phyloP scores from a whole-genome alignment of 2,888 invertebrate species.

The Selenia dentaria region DNA sequence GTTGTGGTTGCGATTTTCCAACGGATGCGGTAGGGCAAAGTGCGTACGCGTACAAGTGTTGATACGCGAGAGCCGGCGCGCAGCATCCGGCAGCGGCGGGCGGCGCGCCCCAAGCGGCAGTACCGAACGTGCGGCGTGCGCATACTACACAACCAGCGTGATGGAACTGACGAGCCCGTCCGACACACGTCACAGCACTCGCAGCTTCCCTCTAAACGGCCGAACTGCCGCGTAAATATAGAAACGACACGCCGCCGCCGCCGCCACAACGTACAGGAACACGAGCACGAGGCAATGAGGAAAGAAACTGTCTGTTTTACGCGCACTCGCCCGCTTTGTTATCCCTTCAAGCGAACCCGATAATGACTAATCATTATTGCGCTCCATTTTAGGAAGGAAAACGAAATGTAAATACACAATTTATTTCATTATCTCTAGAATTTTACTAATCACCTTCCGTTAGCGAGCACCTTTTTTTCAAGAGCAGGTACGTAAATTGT shows the following conservation, averaged over 20 bases:
- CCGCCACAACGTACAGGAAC: slow-evolving; percentile 36
- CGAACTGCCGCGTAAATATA: slow-evolving; percentile 78
- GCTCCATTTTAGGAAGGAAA: slow-evolving; percentile 10
- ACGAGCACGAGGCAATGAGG: slow-evolving; percentile 71
- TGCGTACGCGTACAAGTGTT: slow-evolving; percentile 31
- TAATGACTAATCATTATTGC: slow-evolving; percentile 22
- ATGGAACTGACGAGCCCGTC: slow-evolving; percentile 40
- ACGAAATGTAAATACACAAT: slow-evolving; percentile 11
- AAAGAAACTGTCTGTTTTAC: slow-evolving; percentile 54
- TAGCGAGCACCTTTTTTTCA: slow-evolving; percentile 1
- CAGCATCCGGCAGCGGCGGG: slow-evolving; percentile 3
- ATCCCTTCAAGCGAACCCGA: slow-evolving; percentile 22
- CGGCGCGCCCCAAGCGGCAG: slow-evolving; percentile 57
- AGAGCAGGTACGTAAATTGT: neutral
- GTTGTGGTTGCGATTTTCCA: slow-evolving; percentile 45
- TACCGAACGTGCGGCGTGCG: slow-evolving; percentile 44
- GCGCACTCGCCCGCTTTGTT: slow-evolving; percentile 34
- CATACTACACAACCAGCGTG: slow-evolving; percentile 38
- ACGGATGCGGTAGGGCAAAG: slow-evolving; percentile 42
- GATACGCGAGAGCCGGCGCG: slow-evolving; percentile 38
- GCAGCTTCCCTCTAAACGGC: slow-evolving; percentile 68
- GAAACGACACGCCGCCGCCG: slow-evolving; percentile 58
- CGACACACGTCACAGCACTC: slow-evolving; percentile 65
- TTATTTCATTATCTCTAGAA: slow-evolving; percentile 15
- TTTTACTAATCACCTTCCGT: slow-evolving; percentile 5